Percentiles rank a stretch among this genome's conserved stretches.
Evolutionary conservation across 2,113 vertebrate genomes (phyloP).

Genomic region (Phylloscopus trochilus): DNA sequence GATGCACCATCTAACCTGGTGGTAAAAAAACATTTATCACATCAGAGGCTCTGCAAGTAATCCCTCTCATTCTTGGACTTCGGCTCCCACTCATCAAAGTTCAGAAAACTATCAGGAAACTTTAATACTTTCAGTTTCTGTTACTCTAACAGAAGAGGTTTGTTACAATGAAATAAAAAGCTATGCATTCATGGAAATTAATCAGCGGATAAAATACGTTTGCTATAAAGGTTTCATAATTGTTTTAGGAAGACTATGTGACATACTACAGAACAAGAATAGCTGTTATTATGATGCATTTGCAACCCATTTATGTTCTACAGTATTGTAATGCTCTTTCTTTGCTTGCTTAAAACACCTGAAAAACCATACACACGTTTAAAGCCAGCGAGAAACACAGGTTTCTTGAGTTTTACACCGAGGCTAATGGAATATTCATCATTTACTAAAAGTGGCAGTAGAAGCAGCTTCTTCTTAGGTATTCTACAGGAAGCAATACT

Average conservation of each 20-base stretch:
- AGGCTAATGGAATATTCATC: not conserved
- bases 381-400: not conserved
- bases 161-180: not conserved
- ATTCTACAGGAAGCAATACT: not conserved
- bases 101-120: not conserved
- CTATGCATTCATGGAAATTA: not conserved
- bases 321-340: not conserved
- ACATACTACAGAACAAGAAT: not conserved
- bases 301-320: not conserved
- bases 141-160: not conserved
- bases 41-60: not conserved
- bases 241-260: not conserved
- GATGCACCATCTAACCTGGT: conserved; percentile 34
- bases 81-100: not conserved
- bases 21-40: conserved; percentile 49
- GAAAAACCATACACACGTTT: not conserved
- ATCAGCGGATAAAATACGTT: not conserved
- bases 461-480: not conserved
- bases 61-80: not conserved
- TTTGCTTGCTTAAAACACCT: not conserved
- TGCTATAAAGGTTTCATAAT: not conserved
- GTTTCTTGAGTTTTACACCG: not conserved
- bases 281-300: not conserved
- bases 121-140: conserved; percentile 8
- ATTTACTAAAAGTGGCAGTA: not conserved